A percentile compares a stretch with the other conserved stretches of the same genome.
Evolutionary conservation across 92 coral and sea anemone species (phyloP).

Genomic region (Paragorgia papillata): DNA sequence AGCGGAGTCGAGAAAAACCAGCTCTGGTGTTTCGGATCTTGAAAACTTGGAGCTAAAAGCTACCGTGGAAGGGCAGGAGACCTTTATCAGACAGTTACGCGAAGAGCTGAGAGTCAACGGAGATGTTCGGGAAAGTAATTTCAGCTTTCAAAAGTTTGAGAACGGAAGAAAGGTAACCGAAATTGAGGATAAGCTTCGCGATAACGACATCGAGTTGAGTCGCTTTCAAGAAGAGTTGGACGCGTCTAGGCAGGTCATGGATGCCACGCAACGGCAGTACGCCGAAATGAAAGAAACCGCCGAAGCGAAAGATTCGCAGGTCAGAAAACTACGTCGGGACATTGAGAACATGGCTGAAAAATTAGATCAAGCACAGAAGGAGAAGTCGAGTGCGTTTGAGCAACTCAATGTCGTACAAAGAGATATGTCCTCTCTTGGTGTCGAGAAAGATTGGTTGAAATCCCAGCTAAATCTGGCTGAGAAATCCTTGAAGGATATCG

Average conservation of each 20-base stretch:
- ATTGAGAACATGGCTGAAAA: conserved; percentile 76
- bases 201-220: conserved; percentile 73
- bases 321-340: conserved; percentile 73
- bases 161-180: conserved; percentile 70
- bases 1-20: conserved; percentile 10
- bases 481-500: conserved; percentile 48
- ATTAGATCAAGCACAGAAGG: conserved; percentile 73
- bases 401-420: conserved; percentile 73
- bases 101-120: conserved; percentile 60
- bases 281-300: conserved; percentile 76
- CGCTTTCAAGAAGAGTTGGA: conserved; percentile 75
- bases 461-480: conserved; percentile 66
- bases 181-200: conserved; percentile 64
- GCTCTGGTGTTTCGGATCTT: conserved; percentile 54
- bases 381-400: conserved; percentile 63
- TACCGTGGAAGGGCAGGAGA: conserved; percentile 66
- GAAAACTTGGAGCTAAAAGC: conserved; percentile 82
- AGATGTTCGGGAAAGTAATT: conserved; percentile 36
- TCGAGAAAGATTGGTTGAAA: conserved; percentile 80
- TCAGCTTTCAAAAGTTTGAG: conserved; percentile 30
- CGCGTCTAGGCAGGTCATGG: conserved; percentile 63
- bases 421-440: conserved; percentile 69
- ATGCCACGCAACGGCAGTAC: conserved; percentile 82
- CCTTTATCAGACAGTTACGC: conserved; percentile 53
- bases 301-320: conserved; percentile 82